Base-by-base conservation (phyloP, 2,797 vertebrate genomes). In the Macrochelys suwanniensis region DNA sequence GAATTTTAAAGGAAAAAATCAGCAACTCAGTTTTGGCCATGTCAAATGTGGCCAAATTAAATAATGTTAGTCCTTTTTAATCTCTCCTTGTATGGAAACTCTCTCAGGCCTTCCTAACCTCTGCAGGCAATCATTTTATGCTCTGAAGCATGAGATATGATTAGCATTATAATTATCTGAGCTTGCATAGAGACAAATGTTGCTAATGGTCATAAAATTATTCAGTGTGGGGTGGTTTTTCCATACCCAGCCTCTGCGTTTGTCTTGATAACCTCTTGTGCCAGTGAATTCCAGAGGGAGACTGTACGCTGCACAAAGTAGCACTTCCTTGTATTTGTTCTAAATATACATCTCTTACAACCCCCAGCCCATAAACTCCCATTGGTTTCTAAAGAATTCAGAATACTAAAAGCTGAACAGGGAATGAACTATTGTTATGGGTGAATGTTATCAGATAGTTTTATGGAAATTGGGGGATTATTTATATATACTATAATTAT, bases 201-300 rank as follows among this genome's bases (percentile, higher is more conserved):
- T 97, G 95, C 96, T 97, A 97, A 95, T 96, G 94, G 96, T 98
- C 96, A 97, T 95, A 97, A 97, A 98, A 97, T 97, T 97, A 95
- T 95, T 89, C 84, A 92, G 19, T 57, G 59, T 87, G 90, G 92
- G 37, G 42, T 96, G 92, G 82, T 96, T 97, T 94, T 51, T 13
- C 74, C 68, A 94, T 90, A 95, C 56, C 56, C n/a, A 89, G 91
- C 26, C 85, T 97, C 87, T 92, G 80, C 53, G 51, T 94, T 96
- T 96, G 81, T 93, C 90, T 97, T 56, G 87, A 87, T 96, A 97
- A 95, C 95, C 95, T 97, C 82, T 61, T 50, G 89, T 87, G 92
- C 31, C 65, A 92, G 83, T 88, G 93, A 97, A 94, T 86, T 96
- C 96, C 85, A 93, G 85, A 91, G 93, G 65, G 82, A 90, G 47